Percentiles rank a stretch among this genome's conserved stretches.
phyloP scores from a whole-genome alignment of 1,140 invertebrate genomes.

The Phenacoccus solenopsis region DNA sequence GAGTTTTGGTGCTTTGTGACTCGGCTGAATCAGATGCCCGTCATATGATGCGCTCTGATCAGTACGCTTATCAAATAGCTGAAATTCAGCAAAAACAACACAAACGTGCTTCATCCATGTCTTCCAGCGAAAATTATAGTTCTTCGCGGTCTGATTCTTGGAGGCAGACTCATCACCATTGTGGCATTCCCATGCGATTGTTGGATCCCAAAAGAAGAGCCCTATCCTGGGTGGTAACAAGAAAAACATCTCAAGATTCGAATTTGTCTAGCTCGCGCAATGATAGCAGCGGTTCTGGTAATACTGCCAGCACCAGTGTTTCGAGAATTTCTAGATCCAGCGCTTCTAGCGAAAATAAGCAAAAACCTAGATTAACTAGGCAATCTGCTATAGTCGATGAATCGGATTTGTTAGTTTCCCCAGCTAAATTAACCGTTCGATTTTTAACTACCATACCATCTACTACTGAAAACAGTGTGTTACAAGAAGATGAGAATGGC shows the following conservation, averaged over 20 bases:
- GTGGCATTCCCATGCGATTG: constrained; percentile 54
- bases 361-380: constrained; percentile 55
- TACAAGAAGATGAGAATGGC: constrained; percentile 47
- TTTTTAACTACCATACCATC: constrained; percentile 68
- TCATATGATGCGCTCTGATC: constrained; percentile 42
- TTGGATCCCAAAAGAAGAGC: constrained; percentile 61
- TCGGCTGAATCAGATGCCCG: constrained; percentile 27
- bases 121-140: constrained; percentile 78
- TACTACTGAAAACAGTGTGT: constrained; percentile 61
- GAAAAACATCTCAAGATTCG: constrained; percentile 81
- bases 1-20: constrained; percentile 33
- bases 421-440: constrained; percentile 44
- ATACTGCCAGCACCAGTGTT: constrained; percentile 71
- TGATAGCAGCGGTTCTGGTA: constrained; percentile 73
- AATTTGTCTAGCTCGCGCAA: constrained; percentile 71
- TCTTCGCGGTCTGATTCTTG: constrained; percentile 72
- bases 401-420: constrained; percentile 26
- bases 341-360: constrained; percentile 35
- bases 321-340: constrained; percentile 67
- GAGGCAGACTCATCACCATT: constrained; percentile 45
- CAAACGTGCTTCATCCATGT: constrained; percentile 64
- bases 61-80: constrained; percentile 66
- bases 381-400: constrained; percentile 46
- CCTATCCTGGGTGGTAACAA: constrained; percentile 72
- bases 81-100: constrained; percentile 61